Evolutionary conservation across 2,888 invertebrate species (phyloP), one percentile per base, ranked within the genome.

Genomic region (Andrena praecox): DNA sequence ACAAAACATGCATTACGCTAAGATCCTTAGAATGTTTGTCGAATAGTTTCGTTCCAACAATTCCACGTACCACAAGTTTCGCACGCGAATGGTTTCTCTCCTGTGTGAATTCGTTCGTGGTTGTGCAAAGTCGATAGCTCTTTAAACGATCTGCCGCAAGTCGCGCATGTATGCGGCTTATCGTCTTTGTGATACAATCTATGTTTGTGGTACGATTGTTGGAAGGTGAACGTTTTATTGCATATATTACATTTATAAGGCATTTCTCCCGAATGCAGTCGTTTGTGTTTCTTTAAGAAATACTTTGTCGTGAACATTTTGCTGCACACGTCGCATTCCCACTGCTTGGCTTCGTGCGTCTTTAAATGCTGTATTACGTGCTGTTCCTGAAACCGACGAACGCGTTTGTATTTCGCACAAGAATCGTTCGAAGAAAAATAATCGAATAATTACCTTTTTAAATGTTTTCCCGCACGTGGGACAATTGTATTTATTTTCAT

Each of bases 161-260:
- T 96, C 69, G 93, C 94, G 90, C 98, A 98, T 1, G 95, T 95
- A 82, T 95, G 95, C 0, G 98, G 98, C 91, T 98, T 98, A 89
- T 98, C 97, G 90, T 97, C 97, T 81, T 97, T 97, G 92, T 98
- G 98, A 92, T 98, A 98, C 69, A 98, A 95, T 91, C 97, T 95
- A 94, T 98, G 98, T 92, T 98, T 98, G 93, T 98, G 98, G 93
- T 97, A 98, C 0, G 98, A 98, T 91, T 98, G 98, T 94, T 98
- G 98, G 94, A 98, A 98, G 68, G 98, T 98, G 94, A 98, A 98
- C 12, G 97, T 97, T 93, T 97, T 97, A 86, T 96, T 96, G 92
- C 98, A 98, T 88, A 97, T 96, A 66, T 95, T 95, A 91, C 98
- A 98, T 29, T 96, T 96, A 92, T 98, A 98, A 0, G 98, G 98